Percentiles rank a stretch among this genome's conserved stretches.
phyloP scores from a whole-genome alignment of 2,113 vertebrate species.

The Paralichthys olivaceus region DNA sequence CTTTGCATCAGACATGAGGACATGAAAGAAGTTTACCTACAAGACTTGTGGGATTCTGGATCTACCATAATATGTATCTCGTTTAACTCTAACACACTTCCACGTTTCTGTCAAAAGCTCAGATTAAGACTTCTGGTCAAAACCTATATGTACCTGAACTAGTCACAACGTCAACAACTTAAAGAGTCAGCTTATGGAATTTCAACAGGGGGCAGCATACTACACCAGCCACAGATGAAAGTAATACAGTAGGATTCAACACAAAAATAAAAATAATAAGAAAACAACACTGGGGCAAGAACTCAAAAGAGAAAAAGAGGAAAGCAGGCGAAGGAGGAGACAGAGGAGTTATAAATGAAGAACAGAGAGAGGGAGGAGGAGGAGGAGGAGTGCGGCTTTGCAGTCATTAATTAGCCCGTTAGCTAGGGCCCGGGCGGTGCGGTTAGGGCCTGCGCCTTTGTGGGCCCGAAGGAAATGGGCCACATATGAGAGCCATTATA shows the following conservation, averaged over 20 bases:
- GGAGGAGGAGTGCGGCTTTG: constrained; percentile 73
- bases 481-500: constrained; percentile 97
- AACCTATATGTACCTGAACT: not conserved
- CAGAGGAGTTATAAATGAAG: constrained; percentile 70
- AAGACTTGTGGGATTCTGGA: not conserved
- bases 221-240: not conserved
- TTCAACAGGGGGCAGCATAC: constrained; percentile 10
- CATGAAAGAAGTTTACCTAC: not conserved
- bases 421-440: constrained; percentile 85
- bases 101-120: not conserved
- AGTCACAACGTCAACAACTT: not conserved
- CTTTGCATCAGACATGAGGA: constrained; percentile 1
- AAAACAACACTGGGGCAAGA: constrained; percentile 33
- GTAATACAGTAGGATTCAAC: not conserved
- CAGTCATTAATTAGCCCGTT: constrained; percentile 91
- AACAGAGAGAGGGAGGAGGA: constrained; percentile 64
- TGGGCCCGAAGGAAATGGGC: constrained; percentile 88
- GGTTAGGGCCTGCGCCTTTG: constrained; percentile 82
- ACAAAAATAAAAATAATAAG: constrained; percentile 46
- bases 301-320: constrained; percentile 4
- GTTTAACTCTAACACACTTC: not conserved
- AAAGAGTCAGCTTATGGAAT: not conserved
- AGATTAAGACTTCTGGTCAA: constrained; percentile 1
- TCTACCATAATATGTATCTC: no score
- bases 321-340: constrained; percentile 50